phyloP scores from a whole-genome alignment of 2,797 vertebrate genomes.

The Siniperca obscura region DNA sequence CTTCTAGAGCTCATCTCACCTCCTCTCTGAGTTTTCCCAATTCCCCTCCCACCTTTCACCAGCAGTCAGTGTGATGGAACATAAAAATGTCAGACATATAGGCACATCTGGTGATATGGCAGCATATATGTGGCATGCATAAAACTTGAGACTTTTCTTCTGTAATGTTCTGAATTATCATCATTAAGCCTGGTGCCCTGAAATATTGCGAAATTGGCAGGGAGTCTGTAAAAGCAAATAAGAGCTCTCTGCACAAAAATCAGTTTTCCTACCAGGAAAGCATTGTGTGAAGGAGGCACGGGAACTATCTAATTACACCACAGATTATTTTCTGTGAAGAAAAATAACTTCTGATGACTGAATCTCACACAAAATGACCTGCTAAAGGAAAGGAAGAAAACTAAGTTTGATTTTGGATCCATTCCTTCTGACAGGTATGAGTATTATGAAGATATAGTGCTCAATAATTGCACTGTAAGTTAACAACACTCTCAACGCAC shows the following conservation, averaged over 20 bases:
- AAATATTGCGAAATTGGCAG: conserved; percentile 14
- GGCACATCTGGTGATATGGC: conserved; percentile 25
- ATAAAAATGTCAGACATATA: conserved; percentile 48
- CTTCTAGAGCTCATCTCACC: conserved; percentile 64
- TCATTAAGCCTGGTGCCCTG: background rate
- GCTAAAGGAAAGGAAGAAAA: background rate
- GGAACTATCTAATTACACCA: conserved; percentile 26
- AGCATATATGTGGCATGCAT: background rate
- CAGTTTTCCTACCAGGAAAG: conserved; percentile 23
- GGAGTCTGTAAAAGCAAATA: conserved; percentile 21
- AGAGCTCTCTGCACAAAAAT: conserved; percentile 16
- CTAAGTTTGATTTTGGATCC: background rate
- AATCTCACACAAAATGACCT: background rate
- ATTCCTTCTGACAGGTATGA: background rate
- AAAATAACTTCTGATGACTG: conserved; percentile 14
- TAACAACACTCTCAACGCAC: background rate
- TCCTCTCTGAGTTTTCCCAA: conserved; percentile 69
- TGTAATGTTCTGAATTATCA: background rate
- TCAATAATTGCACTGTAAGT: background rate
- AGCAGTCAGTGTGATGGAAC: conserved; percentile 59
- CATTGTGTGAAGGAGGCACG: conserved; percentile 2
- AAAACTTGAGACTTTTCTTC: background rate
- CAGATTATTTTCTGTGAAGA: background rate
- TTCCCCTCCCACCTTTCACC: conserved; percentile 70
- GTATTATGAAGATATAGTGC: background rate